Conservation (phyloP, 2,113 vertebrate species). For the Protobothrops mucrosquamatus region DNA sequence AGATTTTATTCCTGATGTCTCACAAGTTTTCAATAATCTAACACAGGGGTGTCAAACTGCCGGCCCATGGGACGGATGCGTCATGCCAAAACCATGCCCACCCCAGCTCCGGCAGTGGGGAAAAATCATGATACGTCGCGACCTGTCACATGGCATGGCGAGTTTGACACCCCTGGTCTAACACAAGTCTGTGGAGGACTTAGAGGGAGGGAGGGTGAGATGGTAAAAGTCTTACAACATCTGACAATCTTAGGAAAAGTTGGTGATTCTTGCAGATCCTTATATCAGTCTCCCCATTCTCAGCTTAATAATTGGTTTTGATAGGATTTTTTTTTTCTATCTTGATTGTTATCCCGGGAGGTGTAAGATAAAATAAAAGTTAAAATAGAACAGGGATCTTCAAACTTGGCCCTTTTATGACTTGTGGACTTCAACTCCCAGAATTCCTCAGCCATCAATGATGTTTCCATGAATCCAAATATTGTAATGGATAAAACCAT, state of each 20-base stretch:
- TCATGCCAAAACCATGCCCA: too few species aligned
- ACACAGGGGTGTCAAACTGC: background rate
- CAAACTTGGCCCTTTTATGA: too few species aligned
- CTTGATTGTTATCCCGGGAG: background rate
- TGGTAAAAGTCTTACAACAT: background rate
- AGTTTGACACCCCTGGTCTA: too few species aligned
- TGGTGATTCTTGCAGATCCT: background rate
- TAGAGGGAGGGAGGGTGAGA: background rate
- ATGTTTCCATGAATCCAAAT: background rate
- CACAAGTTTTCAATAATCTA: background rate
- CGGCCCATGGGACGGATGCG: too few species aligned
- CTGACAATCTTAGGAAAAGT: background rate
- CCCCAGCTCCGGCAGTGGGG: too few species aligned
- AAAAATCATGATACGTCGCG: too few species aligned
- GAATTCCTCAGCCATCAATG: too few species aligned
- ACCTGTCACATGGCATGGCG: too few species aligned
- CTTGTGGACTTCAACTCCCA: too few species aligned
- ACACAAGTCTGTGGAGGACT: background rate
- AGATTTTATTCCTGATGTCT: background rate
- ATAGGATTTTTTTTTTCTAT: background rate
- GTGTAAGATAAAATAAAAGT: background rate
- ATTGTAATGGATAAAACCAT: background rate
- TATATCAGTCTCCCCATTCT: background rate
- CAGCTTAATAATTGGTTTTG: background rate
- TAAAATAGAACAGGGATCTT: background rate